Base-by-base conservation (phyloP, 2,113 vertebrate species). In the Romanogobio albipinnatus region DNA sequence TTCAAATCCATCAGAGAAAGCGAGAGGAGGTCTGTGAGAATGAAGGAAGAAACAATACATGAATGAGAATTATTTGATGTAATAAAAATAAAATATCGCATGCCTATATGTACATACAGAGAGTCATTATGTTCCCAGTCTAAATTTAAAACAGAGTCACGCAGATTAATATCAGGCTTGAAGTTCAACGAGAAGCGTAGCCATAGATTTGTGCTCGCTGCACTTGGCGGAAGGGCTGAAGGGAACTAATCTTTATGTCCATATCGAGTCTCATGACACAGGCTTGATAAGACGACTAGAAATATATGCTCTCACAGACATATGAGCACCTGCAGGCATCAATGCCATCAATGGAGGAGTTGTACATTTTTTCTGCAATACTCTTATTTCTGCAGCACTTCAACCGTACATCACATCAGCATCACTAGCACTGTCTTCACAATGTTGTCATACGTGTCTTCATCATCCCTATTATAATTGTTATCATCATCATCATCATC, bases 171-270 rank as follows among this genome's bases (percentile, higher is more conserved):
- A 47, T 45, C 24, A 26, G 58, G 71, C 87, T 68, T 79, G n/a
- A 61, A 71, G 84, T 84, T 86, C 84, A 81, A 86, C 80, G 79
- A 81, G 68, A 43, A 64, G 58, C 36, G 61, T 47, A 77, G 85
- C 33, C 75, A 82, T 62, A 80, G 84, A 86, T 86, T 86, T 86
- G 81, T 84, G 70, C 61, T 75, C 53, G 49, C 83, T 84, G 77
- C n/a, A 49, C 51, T 76, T 76, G 76, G 70, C 43, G 39, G 87
- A 84, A 86, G 53, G 84, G 84, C 61, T 83, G 80, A 80, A 81
- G 70, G 39, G 10, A 73, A 82, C 85, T 84, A 71, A 81, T 39
- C 58, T 76, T 17, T 76, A 84, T 76, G 61, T 84, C 61, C 77
- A 86, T 76, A 88, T 15, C 17, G 45, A 75, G 61, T 58, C 49